Evolutionary conservation across 1,140 invertebrate genomes (phyloP), one percentile per base, ranked within the genome.

Genomic region (Muscidifurax raptorellus): DNA sequence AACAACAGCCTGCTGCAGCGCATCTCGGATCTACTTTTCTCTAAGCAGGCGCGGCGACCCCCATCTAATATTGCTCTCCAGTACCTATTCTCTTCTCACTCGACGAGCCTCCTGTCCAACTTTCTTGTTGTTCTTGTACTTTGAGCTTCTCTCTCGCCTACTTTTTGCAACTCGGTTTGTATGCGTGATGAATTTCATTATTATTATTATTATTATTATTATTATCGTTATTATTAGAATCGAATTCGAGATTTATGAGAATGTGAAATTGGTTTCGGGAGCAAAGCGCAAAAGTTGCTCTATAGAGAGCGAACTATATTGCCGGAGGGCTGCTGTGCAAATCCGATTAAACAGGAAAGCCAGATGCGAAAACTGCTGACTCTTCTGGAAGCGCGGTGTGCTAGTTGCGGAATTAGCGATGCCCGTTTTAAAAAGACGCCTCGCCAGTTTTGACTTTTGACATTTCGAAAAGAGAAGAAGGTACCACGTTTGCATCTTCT

Each of bases 11-110:
- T n/a, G 25, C 71, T 59, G 67, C 79, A 72, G 71, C 44, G 52
- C 44, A 5, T 6, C 69, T 81, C 80, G 28, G 67, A 81, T 81
- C 69, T 71, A 81, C 80, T 81, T 81, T 81, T 74, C 44, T 69
- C 69, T 74, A 74, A 81, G 80, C 67, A 81, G 67, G 47, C 80
- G 40, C 67, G 69, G 80, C 80, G 69, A 82, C 80, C 80, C 52
- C 47, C 59, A 64, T 74, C 80, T 82, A 82, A 82, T n/a, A n/a
- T 82, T 36, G 80, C 28, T 59, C 25, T 64, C 44, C 74, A 1
- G n/a, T 69, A 25, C 74, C 13, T 71, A 18, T 44, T 47, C 28
- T 80, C 25, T 27, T 28, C 40, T 71, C 40, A 10, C 27, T 71
- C 36, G 67, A 27, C 28, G 28, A 69, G 6, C 4, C 52, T 40